These are phyloP conservation scores for Heteromormyrus szaboi DNA, from an alignment of 2,797 vertebrate species.

Conservation along the genomic window DNA sequence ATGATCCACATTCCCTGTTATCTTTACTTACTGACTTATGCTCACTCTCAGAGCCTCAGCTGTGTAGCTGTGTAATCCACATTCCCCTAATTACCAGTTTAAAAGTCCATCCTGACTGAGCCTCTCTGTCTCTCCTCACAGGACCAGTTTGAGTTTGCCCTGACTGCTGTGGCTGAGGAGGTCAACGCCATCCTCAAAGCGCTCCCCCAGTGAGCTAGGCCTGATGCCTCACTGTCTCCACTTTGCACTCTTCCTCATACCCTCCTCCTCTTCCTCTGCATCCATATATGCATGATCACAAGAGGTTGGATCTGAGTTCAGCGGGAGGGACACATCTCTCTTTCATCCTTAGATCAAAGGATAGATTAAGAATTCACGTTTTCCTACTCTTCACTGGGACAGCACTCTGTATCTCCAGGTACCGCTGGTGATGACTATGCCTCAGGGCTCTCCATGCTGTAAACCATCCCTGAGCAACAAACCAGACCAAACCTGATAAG, in stretches of 20 bases:
- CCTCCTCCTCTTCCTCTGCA: constrained; percentile 12
- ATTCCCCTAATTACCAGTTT: background rate
- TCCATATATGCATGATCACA: background rate
- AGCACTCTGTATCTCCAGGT: background rate
- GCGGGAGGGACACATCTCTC: constrained; percentile 21
- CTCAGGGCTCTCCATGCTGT: background rate
- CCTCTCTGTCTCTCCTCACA: constrained; percentile 38
- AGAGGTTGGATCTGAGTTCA: background rate
- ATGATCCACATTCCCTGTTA: background rate
- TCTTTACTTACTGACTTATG: background rate
- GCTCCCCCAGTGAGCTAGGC: constrained; percentile 75
- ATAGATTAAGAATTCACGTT: background rate
- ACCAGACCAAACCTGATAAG: background rate
- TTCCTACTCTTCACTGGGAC: background rate
- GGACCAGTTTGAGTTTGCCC: constrained; percentile 97
- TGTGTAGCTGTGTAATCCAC: background rate
- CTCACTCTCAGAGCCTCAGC: background rate
- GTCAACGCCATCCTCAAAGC: constrained; percentile 97
- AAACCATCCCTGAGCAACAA: background rate
- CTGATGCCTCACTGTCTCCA: background rate
- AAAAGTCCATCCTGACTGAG: background rate
- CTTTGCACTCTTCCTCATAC: background rate
- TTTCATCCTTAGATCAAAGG: background rate
- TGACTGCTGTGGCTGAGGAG: constrained; percentile 92
- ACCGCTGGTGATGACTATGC: background rate